Evolutionary conservation across 2,888 invertebrate species (phyloP).

Genomic region (Cheilosia grossa): DNA sequence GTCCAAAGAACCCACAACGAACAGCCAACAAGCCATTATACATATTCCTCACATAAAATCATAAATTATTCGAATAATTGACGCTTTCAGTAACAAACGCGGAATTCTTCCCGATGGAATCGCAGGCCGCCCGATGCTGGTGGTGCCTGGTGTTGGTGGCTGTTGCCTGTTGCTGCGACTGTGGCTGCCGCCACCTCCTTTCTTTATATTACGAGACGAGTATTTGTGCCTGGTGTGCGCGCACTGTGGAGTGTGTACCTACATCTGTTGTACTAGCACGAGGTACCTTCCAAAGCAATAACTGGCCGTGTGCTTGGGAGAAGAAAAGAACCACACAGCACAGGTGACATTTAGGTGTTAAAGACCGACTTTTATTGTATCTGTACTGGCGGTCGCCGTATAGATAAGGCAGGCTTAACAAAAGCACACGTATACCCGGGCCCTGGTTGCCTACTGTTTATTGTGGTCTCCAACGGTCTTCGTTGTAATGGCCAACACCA

Average conservation of each 20-base stretch:
- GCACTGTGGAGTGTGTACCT: constrained; percentile 37
- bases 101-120: constrained; percentile 72
- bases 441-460: constrained; percentile 25
- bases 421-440: constrained; percentile 21
- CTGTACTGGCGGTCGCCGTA: constrained; percentile 41
- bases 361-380: constrained; percentile 75
- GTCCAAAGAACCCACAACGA: constrained; percentile 59
- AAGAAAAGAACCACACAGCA: constrained; percentile 59
- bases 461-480: constrained; percentile 23
- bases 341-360: constrained; percentile 75
- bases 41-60: constrained; percentile 82
- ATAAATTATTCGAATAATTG: constrained; percentile 82
- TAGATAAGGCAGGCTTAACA: constrained; percentile 55
- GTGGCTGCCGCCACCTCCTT: constrained; percentile 54
- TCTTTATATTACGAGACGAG: constrained; percentile 17
- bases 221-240: constrained; percentile 63
- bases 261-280: constrained; percentile 56
- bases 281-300: constrained; percentile 11
- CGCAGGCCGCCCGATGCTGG: constrained; percentile 27
- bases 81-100: constrained; percentile 80
- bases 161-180: constrained; percentile 7
- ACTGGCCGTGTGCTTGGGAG: background rate
- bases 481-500: background rate
- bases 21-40: constrained; percentile 71
- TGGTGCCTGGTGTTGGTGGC: constrained; percentile 13